Base-by-base conservation (phyloP, 2,113 vertebrate genomes). In the Marmota monax region DNA sequence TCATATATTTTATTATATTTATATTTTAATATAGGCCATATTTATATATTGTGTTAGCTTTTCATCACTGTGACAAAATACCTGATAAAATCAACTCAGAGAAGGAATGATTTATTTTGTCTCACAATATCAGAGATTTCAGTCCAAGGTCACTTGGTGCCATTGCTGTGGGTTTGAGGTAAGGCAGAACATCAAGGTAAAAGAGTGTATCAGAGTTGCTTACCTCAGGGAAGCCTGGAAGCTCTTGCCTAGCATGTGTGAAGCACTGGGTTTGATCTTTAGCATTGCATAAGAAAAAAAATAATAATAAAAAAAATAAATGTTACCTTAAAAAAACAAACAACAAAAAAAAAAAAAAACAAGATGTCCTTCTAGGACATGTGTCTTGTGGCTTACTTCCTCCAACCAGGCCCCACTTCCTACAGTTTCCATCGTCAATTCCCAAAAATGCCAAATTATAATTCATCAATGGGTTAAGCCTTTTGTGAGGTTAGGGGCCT, bases 1-100 rank as follows among this genome's bases (percentile, higher is more conserved):
- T 77, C 12, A 84, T 63, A 84, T 82, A 85, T 58, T 70, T 91
- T 29, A 45, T 72, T 95, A 93, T 63, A n/a, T 84, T 90, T 87
- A 27, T 63, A 73, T 70, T 94, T 96, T 76, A 95, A 93, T 74
- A 51, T 16, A 83, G 65, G 69, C 56, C 3, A 83, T 61, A 67
- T 91, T 93, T 72, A 51, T 20, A 51, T 13, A 72, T n/a, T 70
- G 67, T 70, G 16, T n/a, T 70, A 70, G 67, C 67, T 70, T 70
- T 70, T n/a, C 67, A 70, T 70, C 34, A 20, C 67, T 70, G 32
- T 34, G 17, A 70, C 14, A n/a, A 69, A 69, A 34, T 70, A n/a
- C 9, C 16, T 70, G 32, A 70, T 70, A n/a, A 70, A 70, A 17
- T 70, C 32, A 34, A n/a, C 67, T 69, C 67, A 70, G 18, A 70